phyloP scores from a whole-genome alignment of 1,140 invertebrate genomes.

The Mercenaria mercenaria region DNA sequence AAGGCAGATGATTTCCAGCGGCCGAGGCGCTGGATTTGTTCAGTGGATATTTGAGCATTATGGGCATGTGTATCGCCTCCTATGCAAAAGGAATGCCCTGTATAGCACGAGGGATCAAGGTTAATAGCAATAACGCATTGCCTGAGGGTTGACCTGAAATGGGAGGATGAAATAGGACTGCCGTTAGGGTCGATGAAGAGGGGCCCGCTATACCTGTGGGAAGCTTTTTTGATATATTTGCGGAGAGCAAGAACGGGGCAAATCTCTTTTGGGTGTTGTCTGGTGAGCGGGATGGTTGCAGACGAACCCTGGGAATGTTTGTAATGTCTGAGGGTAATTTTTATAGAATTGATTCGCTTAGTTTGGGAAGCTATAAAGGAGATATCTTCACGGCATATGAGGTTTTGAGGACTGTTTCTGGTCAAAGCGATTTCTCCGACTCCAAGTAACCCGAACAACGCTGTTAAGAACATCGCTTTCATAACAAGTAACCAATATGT shows the following conservation, averaged over 20 bases:
- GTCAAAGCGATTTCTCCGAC: slow-evolving; percentile 18
- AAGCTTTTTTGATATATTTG: neutral
- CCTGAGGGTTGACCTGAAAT: neutral
- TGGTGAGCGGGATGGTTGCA: neutral
- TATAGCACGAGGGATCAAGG: neutral
- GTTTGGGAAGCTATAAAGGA: neutral
- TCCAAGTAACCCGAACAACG: slow-evolving; percentile 7
- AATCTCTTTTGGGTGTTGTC: neutral
- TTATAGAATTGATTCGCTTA: neutral
- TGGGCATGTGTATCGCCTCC: neutral
- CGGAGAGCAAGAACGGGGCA: neutral
- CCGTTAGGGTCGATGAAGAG: neutral
- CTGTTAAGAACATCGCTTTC: slow-evolving; percentile 3
- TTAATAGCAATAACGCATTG: neutral
- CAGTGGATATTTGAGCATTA: neutral
- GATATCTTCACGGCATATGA: neutral
- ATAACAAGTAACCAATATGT: neutral
- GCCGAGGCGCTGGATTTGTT: neutral
- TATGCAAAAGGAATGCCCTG: slow-evolving; percentile 11
- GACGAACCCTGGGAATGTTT: slow-evolving; percentile 7
- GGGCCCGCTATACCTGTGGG: neutral
- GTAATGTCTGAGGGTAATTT: neutral
- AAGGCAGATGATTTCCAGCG: slow-evolving; percentile 18
- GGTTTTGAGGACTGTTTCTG: neutral
- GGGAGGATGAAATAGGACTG: neutral